phyloP scores from a whole-genome alignment of 2,888 invertebrate species.

The Lymantria dispar region DNA sequence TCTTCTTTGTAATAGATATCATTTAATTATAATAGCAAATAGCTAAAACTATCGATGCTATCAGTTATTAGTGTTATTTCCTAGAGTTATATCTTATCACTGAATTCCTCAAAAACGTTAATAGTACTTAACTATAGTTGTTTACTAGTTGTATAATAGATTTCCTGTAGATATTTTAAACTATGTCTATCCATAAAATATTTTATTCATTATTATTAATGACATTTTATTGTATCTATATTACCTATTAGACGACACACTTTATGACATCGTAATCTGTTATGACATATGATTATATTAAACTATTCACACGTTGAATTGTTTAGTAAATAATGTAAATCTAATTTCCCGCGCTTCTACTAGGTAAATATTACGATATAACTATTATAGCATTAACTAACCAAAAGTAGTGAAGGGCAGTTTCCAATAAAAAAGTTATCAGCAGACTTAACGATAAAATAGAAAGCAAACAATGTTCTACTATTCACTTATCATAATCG shows the following conservation, averaged over 20 bases:
- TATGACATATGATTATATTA: background rate
- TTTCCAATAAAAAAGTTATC: conserved; percentile 35
- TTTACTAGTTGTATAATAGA: background rate
- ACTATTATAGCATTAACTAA: background rate
- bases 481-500: conserved; percentile 31
- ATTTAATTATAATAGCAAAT: background rate
- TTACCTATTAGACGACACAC: background rate
- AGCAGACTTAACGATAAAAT: conserved; percentile 32
- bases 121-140: conserved; percentile 1
- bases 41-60: conserved; percentile 9
- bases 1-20: background rate
- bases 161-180: conserved; percentile 1
- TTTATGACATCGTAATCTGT: background rate
- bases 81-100: conserved; percentile 25
- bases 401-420: conserved; percentile 14
- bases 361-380: conserved; percentile 1
- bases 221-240: background rate
- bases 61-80: conserved; percentile 18
- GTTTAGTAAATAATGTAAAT: background rate
- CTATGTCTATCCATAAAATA: background rate
- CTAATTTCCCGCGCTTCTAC: background rate
- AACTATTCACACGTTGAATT: background rate
- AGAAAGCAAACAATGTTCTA: conserved; percentile 36
- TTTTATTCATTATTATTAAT: background rate
- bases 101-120: conserved; percentile 6